phyloP scores from a whole-genome alignment of 2,888 invertebrate species.

The Pseudococcus longispinus region DNA sequence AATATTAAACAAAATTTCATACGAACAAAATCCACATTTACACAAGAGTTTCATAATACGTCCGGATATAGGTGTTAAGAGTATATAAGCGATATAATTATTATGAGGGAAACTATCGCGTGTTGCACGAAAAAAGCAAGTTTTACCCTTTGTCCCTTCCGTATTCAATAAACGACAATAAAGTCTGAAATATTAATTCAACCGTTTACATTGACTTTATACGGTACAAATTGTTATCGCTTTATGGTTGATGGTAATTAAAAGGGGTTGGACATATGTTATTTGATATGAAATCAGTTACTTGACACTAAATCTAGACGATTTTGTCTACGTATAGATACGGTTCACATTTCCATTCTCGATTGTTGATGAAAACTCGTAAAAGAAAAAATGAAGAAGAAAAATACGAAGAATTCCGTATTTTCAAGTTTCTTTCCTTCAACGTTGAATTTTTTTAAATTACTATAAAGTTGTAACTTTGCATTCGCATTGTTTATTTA shows the following conservation, averaged over 20 bases:
- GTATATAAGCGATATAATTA: conserved; percentile 23
- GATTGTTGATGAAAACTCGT: background rate
- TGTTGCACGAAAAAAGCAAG: conserved; percentile 36
- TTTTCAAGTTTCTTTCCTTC: background rate
- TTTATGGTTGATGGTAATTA: conserved; percentile 34
- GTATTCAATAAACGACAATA: conserved; percentile 44
- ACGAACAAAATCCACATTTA: background rate
- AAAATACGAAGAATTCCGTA: background rate
- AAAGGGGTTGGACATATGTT: background rate
- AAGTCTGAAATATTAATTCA: conserved; percentile 42
- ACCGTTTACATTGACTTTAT: conserved; percentile 19
- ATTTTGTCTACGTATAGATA: background rate
- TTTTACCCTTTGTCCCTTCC: conserved; percentile 32
- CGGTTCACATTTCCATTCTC: background rate
- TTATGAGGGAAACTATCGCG: conserved; percentile 18
- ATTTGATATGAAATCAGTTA: background rate
- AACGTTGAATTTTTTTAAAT: background rate
- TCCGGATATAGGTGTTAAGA: conserved; percentile 18
- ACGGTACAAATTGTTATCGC: conserved; percentile 29
- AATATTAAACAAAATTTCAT: background rate
- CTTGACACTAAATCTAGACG: background rate
- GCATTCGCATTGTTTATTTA: background rate
- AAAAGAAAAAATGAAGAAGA: background rate
- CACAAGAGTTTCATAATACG: conserved; percentile 2
- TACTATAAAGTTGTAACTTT: background rate